These are phyloP conservation scores for Phalloptychus januarius DNA, from an alignment of 2,797 vertebrate species.

Conservation along the genomic window DNA sequence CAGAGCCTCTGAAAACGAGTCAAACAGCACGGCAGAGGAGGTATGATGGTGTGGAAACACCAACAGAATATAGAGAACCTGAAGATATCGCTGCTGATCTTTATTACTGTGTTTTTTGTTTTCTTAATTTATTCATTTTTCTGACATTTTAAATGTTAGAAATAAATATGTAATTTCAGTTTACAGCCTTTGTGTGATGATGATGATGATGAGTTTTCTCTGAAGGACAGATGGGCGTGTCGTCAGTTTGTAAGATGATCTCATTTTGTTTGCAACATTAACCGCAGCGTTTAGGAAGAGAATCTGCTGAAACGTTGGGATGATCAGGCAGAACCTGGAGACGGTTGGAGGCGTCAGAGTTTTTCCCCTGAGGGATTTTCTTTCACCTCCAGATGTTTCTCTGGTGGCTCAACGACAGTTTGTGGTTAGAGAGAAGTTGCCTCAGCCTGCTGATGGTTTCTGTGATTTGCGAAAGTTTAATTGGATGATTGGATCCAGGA, in stretches of 20 bases:
- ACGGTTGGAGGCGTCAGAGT: neutral
- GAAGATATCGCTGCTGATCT: too few species aligned
- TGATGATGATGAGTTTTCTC: neutral
- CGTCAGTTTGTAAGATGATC: neutral
- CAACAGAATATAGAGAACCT: too few species aligned
- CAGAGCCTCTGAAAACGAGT: too few species aligned
- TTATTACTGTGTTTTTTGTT: too few species aligned
- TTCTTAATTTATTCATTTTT: too few species aligned
- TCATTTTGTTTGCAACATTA: neutral
- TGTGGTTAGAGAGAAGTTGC: conserved; percentile 10
- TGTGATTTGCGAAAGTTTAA: conserved; percentile 51
- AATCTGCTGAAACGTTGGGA: neutral
- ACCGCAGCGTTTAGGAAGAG: neutral
- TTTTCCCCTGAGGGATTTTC: neutral
- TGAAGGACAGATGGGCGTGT: neutral
- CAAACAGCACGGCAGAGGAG: too few species aligned
- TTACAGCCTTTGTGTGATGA: neutral
- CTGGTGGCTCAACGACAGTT: neutral
- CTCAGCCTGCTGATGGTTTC: conserved; percentile 6
- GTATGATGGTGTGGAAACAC: too few species aligned
- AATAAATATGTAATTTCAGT: too few species aligned
- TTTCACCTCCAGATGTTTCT: conserved; percentile 19
- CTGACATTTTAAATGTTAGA: too few species aligned
- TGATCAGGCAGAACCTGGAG: neutral
- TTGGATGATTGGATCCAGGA: conserved; percentile 12